These are phyloP conservation scores for Narcine bancroftii DNA, from an alignment of 2,113 vertebrate species.

Conservation along the genomic window DNA sequence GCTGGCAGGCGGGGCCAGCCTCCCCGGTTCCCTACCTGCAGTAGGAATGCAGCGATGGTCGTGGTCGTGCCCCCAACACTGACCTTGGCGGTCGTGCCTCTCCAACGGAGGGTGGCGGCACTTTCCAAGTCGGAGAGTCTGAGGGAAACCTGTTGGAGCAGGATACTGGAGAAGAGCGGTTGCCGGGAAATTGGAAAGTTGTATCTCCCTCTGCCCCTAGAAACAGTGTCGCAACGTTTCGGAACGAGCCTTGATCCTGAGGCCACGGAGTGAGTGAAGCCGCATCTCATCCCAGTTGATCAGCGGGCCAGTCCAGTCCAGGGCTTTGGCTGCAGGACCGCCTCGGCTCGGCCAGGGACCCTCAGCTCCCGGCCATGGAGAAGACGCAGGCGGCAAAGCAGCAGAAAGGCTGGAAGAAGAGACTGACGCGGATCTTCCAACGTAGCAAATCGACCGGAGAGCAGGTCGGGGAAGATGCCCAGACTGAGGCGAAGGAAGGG, in stretches of 20 bases:
- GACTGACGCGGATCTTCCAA: not conserved
- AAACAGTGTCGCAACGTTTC: not conserved
- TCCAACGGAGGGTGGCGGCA: not conserved
- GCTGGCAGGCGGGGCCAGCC: no score
- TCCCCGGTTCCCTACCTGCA: no score
- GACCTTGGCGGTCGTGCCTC: not conserved
- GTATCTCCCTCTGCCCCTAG: not conserved
- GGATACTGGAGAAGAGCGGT: not conserved
- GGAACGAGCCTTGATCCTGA: not conserved
- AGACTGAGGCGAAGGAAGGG: not conserved
- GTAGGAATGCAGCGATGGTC: no score
- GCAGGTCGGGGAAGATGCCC: not conserved
- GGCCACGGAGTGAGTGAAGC: not conserved
- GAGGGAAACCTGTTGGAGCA: not conserved
- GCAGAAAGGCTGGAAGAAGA: not conserved
- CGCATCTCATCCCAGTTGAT: not conserved
- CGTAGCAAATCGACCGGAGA: not conserved
- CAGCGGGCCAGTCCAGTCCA: not conserved
- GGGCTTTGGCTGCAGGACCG: not conserved
- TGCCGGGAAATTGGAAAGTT: slow-evolving; percentile 8
- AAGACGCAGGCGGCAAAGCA: not conserved
- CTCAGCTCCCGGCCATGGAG: not conserved
- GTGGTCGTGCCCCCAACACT: no score
- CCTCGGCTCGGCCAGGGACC: not conserved
- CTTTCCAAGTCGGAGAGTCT: not conserved